Percentiles rank a stretch among this genome's conserved stretches.
These are phyloP conservation scores for Dallia pectoralis DNA, from an alignment of 2,797 vertebrate species.

Conservation along the genomic window DNA sequence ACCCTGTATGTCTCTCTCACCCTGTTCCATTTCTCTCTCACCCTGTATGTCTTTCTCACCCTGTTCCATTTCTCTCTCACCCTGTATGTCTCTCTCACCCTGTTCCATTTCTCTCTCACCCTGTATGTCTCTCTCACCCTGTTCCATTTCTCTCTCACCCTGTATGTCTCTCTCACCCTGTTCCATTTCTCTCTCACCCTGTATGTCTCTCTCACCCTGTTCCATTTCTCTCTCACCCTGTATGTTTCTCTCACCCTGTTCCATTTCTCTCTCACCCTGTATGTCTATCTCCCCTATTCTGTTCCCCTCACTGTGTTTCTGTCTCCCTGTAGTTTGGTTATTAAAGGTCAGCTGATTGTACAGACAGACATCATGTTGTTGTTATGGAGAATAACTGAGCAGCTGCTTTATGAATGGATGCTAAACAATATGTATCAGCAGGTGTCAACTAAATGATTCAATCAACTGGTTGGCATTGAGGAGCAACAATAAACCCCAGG, in stretches of 20 bases:
- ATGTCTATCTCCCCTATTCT: background rate
- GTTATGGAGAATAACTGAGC: conserved; percentile 56
- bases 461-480: conserved; percentile 36
- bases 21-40: background rate
- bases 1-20: conserved; percentile 50
- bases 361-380: conserved; percentile 47
- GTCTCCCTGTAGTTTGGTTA: background rate
- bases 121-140: conserved; percentile 42
- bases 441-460: conserved; percentile 30
- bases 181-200: conserved; percentile 33
- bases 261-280: background rate
- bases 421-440: conserved; percentile 55
- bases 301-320: background rate
- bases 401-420: conserved; percentile 47
- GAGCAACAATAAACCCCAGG: conserved; percentile 42
- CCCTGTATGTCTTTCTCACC: conserved; percentile 15
- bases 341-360: conserved; percentile 34
- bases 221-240: conserved; percentile 22
- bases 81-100: conserved; percentile 32
- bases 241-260: background rate
- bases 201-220: conserved; percentile 21
- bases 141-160: conserved; percentile 43
- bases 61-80: conserved; percentile 27
- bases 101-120: conserved; percentile 41
- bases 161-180: conserved; percentile 23